These are phyloP conservation scores for Acleris holmiana DNA, from an alignment of 2,888 invertebrate species.

Conservation along the genomic window DNA sequence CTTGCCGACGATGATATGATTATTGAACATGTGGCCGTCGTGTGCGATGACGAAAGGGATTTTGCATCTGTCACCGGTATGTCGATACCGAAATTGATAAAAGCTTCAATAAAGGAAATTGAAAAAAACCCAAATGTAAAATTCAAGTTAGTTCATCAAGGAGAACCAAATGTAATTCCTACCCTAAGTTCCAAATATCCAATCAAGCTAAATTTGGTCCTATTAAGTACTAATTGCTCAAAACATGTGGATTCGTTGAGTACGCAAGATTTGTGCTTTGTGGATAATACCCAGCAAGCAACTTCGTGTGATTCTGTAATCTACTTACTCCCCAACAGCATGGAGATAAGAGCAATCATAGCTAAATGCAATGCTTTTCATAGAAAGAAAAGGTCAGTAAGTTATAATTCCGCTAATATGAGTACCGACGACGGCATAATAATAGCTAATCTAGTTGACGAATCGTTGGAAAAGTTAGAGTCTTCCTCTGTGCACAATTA, in stretches of 20 bases:
- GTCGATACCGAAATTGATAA: slow-evolving; percentile 52
- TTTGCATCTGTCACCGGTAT: slow-evolving; percentile 62
- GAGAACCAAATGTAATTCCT: slow-evolving; percentile 63
- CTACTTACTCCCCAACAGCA: slow-evolving; percentile 57
- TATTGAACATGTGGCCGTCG: slow-evolving; percentile 53
- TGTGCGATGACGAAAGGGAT: slow-evolving; percentile 64
- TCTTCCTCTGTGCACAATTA: slow-evolving; percentile 64
- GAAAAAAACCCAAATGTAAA: slow-evolving; percentile 52
- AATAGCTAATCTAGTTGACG: slow-evolving; percentile 60
- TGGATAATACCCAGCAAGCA: slow-evolving; percentile 50
- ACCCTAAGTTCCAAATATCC: slow-evolving; percentile 58
- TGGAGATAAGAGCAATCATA: slow-evolving; percentile 50
- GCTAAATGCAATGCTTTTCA: slow-evolving; percentile 47
- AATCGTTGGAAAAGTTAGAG: slow-evolving; percentile 68
- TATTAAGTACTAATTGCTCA: slow-evolving; percentile 63
- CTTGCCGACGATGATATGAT: slow-evolving; percentile 64
- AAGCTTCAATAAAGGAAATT: slow-evolving; percentile 54
- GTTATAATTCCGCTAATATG: slow-evolving; percentile 47
- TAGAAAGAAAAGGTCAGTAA: slow-evolving; percentile 53
- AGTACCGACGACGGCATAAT: slow-evolving; percentile 52
- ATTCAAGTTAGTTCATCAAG: slow-evolving; percentile 61
- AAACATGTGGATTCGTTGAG: slow-evolving; percentile 51
- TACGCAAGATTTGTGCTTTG: slow-evolving; percentile 50
- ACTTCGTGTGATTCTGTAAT: slow-evolving; percentile 59
- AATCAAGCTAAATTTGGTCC: slow-evolving; percentile 57